Evolutionary conservation across 2,113 vertebrate genomes (phyloP), one percentile per base, ranked within the genome.

Genomic region (Tragelaphus strepsiceros): DNA sequence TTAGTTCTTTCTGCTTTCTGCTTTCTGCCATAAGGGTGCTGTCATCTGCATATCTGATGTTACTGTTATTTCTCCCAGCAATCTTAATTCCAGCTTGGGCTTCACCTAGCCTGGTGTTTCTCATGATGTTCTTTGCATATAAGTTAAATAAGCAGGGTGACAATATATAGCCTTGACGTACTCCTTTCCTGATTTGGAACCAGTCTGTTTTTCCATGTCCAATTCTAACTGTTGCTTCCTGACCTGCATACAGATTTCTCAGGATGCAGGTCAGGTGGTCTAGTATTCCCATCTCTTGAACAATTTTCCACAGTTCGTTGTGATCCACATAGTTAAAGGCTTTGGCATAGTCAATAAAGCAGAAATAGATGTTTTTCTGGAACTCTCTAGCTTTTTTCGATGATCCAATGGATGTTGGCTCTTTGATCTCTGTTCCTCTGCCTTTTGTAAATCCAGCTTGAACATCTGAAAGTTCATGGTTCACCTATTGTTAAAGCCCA

Each of bases 361-460:
- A 22, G 17, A 71, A 35, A 19, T 11, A 71, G 19, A 22, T 35
- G 11, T 35, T 71, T 71, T 71, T 71, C n/a, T 35, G n/a, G n/a
- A 71, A 22, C 4, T 11, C n/a, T 71, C n/a, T 71, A 35, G 67
- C n/a, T 39, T 71, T 71, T 35, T 71, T 5, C 39, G 0, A 39
- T 71, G n/a, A 71, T 71, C 19, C n/a, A 71, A 12, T 0, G 0
- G 9, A 39, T 0, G 19, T 71, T 71, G 67, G n/a, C 67, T 71
- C 4, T 21, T 71, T 71, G 9, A 71, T 35, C 9, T 71, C 67
- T 71, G n/a, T 35, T 71, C 19, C 19, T 71, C n/a, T 35, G n/a
- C 9, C 67, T 35, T 71, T 71, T 71, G 17, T 71, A 71, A 35
- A 71, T 6, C n/a, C n/a, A 22, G 17, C n/a, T 35, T 22, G n/a